phyloP scores from a whole-genome alignment of 2,113 vertebrate genomes.

The Pseudonaja textilis region DNA sequence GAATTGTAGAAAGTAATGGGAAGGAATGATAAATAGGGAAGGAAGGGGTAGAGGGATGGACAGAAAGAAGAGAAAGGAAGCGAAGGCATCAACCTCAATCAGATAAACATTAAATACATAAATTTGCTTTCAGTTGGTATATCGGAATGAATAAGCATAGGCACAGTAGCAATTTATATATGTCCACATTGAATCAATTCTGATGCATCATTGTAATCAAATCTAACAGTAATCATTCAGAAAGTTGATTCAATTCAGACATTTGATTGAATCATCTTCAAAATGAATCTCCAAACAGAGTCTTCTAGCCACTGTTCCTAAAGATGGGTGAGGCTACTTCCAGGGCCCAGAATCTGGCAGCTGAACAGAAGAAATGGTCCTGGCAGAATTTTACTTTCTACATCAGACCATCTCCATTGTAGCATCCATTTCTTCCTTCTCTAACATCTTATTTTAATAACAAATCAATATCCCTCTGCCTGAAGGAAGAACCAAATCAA shows the following conservation, averaged over 20 bases:
- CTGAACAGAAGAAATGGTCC: not conserved
- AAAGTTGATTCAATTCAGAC: not conserved
- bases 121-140: not conserved
- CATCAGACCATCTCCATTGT: slow-evolving; percentile 8
- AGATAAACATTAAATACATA: not conserved
- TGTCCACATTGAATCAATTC: not conserved
- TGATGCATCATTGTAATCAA: not conserved
- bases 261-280: not conserved
- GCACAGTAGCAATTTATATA: not conserved
- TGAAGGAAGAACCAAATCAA: slow-evolving; percentile 4
- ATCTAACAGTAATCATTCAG: not conserved
- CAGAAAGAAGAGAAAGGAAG: not conserved
- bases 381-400: not conserved
- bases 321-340: not conserved
- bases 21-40: not conserved
- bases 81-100: not conserved
- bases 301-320: not conserved
- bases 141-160: not conserved
- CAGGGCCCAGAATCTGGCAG: not conserved
- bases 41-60: not conserved
- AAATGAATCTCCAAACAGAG: not conserved
- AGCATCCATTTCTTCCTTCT: slow-evolving; percentile 42
- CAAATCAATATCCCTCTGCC: not conserved
- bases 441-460: not conserved
- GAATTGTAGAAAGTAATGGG: not conserved